A percentile compares a stretch with the other conserved stretches of the same genome.
Evolutionary conservation across 2,113 vertebrate species (phyloP).

Genomic region (Chlorodrepanis virens): DNA sequence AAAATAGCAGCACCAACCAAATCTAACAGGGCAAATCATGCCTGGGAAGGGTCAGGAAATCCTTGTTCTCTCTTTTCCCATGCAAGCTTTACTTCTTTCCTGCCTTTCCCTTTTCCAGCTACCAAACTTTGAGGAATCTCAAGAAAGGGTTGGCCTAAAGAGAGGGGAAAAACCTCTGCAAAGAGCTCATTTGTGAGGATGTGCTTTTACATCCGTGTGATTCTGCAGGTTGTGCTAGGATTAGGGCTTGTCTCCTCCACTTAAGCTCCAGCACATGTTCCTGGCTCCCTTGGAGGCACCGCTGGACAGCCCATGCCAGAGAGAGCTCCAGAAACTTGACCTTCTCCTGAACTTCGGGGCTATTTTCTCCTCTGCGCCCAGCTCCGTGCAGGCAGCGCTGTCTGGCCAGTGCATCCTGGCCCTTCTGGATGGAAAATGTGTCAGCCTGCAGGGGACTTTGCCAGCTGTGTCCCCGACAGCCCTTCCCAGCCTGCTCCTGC

Average conservation of each 20-base stretch:
- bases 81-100: neutral
- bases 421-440: slow-evolving; percentile 21
- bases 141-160: too few species aligned
- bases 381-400: slow-evolving; percentile 9
- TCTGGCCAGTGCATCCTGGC: slow-evolving; percentile 33
- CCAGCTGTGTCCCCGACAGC: neutral
- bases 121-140: neutral
- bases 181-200: neutral
- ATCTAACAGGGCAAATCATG: neutral
- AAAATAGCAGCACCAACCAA: neutral
- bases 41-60: neutral
- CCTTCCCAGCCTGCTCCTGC: neutral
- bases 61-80: neutral
- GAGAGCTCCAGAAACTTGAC: neutral
- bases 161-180: neutral
- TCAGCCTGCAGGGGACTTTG: neutral
- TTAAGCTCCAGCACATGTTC: neutral
- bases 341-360: neutral
- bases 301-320: neutral
- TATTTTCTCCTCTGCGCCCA: neutral
- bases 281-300: slow-evolving; percentile 1
- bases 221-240: neutral
- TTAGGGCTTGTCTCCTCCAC: neutral
- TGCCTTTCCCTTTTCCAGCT: neutral
- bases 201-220: neutral